Conservation (phyloP, 2,888 invertebrate genomes). For the Drosophila mercatorum region DNA sequence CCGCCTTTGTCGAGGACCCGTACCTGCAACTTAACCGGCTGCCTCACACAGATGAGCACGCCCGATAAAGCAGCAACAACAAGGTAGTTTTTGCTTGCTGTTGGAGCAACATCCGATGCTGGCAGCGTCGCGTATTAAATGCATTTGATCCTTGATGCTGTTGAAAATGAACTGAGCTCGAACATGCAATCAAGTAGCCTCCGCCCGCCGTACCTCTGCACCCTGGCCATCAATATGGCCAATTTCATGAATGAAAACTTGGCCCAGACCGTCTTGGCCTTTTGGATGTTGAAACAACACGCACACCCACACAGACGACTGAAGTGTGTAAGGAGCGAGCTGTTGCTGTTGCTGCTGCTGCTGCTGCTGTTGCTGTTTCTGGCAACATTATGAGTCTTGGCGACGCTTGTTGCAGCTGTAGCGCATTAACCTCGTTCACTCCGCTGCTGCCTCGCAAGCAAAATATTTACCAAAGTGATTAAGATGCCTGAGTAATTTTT, state of each 20-base stretch:
- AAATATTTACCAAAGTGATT: slow-evolving; percentile 81
- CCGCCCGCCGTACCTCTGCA: slow-evolving; percentile 26
- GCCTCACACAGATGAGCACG: slow-evolving; percentile 73
- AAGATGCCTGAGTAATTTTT: slow-evolving; percentile 81
- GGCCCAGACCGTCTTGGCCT: slow-evolving; percentile 48
- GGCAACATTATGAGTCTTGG: slow-evolving; percentile 69
- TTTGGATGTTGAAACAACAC: slow-evolving; percentile 67
- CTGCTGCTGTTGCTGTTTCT: slow-evolving; percentile 20
- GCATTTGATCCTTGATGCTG: slow-evolving; percentile 81
- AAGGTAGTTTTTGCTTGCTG: slow-evolving; percentile 31
- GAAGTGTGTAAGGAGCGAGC: slow-evolving; percentile 30
- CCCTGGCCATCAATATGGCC: slow-evolving; percentile 59
- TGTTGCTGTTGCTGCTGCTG: slow-evolving; percentile 9
- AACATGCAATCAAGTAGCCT: slow-evolving; percentile 80
- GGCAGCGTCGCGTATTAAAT: slow-evolving; percentile 76
- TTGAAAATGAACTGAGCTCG: slow-evolving; percentile 80
- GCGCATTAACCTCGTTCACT: slow-evolving; percentile 74
- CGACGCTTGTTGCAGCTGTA: slow-evolving; percentile 74
- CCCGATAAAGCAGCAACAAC: slow-evolving; percentile 70
- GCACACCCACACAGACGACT: slow-evolving; percentile 66
- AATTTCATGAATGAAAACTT: slow-evolving; percentile 83
- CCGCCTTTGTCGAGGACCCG: slow-evolving; percentile 59
- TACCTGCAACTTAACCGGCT: slow-evolving; percentile 56
- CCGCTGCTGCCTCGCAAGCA: slow-evolving; percentile 63
- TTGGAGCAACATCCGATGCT: slow-evolving; percentile 61